Evolutionary conservation across 2,888 invertebrate genomes (phyloP), one percentile per base, ranked within the genome.

Genomic region (Drosophila austrosaltans): DNA sequence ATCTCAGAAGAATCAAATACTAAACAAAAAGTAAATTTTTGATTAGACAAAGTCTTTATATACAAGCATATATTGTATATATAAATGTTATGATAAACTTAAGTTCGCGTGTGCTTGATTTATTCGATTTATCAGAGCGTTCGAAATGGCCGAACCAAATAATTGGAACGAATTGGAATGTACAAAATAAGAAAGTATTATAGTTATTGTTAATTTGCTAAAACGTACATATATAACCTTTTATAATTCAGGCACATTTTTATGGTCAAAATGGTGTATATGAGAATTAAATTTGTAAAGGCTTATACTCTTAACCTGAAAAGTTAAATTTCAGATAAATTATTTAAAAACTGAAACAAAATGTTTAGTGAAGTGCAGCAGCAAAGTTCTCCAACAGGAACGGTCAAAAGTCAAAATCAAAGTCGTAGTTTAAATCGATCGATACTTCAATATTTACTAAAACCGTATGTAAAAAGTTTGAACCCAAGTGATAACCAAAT

Each of bases 91-190:
- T 48, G 22, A 48, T 48, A 48, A 20, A 48, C 20, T 2, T 48
- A 48, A 48, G 48, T 48, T 48, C 25, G 48, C 48, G 48, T 48
- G 48, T 25, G 48, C 48, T 48, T 48, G 48, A 25, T 48, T 48
- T 48, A 25, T 48, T 48, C 8, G 48, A 25, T 48, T 48, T 48
- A 48, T 48, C 48, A 48, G 48, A 48, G 48, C 48, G 25, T 48
- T 48, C 10, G 48, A 48, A 36, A 36, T 36, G 36, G 36, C 3
- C 36, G 36, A 36, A 36, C 36, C 1, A 36, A 36, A 36, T 10
- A 36, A 25, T 48, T 48, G 25, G 48, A 25, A 48, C 48, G 25
- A 25, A 48, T 48, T 25, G 10, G 10, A 48, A 48, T 42, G 42
- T 42, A 48, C 10, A 48, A 12, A 48, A 10, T 48, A 48, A 48